Evolutionary conservation across 2,888 invertebrate species (phyloP).

Genomic region (Arge pagana): DNA sequence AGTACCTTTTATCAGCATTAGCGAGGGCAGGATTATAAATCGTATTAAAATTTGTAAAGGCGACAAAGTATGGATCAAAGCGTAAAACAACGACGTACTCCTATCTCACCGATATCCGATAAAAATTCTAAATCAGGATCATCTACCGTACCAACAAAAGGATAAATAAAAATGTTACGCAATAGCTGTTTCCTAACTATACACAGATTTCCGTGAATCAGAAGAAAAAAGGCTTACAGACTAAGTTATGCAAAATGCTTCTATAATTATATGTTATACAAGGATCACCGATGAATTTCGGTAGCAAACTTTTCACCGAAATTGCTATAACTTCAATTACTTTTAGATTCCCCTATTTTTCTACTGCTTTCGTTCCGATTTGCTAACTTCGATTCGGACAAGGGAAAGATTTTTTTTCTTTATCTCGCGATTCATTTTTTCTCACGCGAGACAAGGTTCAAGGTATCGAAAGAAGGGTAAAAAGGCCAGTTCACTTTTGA

Average conservation of each 20-base stretch:
- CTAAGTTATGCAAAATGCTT: neutral
- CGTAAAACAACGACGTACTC: constrained; percentile 17
- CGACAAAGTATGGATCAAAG: constrained; percentile 17
- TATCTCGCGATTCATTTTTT: neutral
- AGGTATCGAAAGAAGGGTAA: too few species aligned
- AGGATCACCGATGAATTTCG: constrained; percentile 1
- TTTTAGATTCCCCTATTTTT: too few species aligned
- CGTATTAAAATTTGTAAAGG: constrained; percentile 18
- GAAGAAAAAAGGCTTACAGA: constrained; percentile 6
- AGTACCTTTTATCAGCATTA: too few species aligned
- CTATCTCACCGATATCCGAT: constrained; percentile 9
- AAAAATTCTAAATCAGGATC: constrained; percentile 14
- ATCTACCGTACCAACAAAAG: constrained; percentile 6
- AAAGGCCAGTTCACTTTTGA: constrained; percentile 23
- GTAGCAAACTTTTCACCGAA: neutral
- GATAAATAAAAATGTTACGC: constrained; percentile 19
- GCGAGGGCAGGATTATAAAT: too few species aligned
- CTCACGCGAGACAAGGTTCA: neutral
- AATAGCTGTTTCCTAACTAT: constrained; percentile 9
- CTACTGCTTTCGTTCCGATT: too few species aligned
- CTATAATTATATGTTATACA: constrained; percentile 9
- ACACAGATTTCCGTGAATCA: constrained; percentile 12
- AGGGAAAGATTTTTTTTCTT: neutral
- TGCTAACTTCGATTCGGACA: too few species aligned
- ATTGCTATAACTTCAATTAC: constrained; percentile 4